Evolutionary conservation across 2,888 invertebrate genomes (phyloP).

Genomic region (Dryadula phaetusa): DNA sequence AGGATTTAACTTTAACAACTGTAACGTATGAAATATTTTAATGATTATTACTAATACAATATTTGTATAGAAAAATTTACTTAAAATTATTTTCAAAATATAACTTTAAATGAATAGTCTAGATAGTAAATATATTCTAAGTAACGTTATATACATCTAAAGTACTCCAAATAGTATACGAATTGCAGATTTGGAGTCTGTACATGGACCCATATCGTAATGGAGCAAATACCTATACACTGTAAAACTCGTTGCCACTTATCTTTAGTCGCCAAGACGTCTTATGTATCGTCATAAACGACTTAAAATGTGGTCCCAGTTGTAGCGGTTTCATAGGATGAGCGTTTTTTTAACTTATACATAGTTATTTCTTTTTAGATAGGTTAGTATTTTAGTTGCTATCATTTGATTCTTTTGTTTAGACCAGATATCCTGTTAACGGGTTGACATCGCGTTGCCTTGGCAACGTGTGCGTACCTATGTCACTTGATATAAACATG

Average conservation of each 20-base stretch:
- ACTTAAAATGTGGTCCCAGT: constrained; percentile 52
- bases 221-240: constrained; percentile 50
- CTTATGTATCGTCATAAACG: constrained; percentile 67
- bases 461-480: too few relatives aligned
- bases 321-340: constrained; percentile 28
- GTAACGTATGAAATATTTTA: too few relatives aligned
- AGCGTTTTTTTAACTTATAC: constrained; percentile 19
- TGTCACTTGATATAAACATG: too few relatives aligned
- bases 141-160: neutral
- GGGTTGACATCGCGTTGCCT: too few relatives aligned
- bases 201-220: constrained; percentile 35
- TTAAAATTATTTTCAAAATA: neutral
- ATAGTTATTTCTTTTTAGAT: neutral
- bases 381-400: too few relatives aligned
- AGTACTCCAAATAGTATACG: constrained; percentile 15
- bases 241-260: constrained; percentile 63
- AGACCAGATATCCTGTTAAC: too few relatives aligned
- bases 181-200: constrained; percentile 17
- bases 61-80: too few relatives aligned
- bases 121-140: neutral
- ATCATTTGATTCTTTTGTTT: too few relatives aligned
- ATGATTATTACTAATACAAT: too few relatives aligned
- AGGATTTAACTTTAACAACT: too few relatives aligned
- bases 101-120: neutral
- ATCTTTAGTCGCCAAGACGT: constrained; percentile 66